phyloP scores from a whole-genome alignment of 53 echinoderm and acorn worm genomes.

The Astropecten irregularis region DNA sequence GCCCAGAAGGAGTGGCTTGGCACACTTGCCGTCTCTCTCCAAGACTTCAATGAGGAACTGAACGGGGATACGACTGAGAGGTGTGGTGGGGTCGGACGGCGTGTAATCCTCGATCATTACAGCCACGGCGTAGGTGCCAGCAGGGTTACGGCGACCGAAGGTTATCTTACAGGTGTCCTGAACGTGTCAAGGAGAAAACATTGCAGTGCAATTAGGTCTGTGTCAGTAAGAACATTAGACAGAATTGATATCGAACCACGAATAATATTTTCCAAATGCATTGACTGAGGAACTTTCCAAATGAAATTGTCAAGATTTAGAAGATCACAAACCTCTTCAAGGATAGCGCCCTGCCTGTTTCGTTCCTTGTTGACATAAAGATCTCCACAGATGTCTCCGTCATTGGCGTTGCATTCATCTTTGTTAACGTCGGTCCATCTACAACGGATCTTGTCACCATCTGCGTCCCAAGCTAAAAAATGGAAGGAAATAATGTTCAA shows the following conservation, averaged over 20 bases:
- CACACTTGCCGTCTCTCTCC: conserved; percentile 38
- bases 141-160: conserved; percentile 41
- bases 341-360: conserved; percentile 10
- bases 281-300: too few species aligned
- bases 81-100: conserved; percentile 22
- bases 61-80: conserved; percentile 66
- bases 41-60: conserved; percentile 68
- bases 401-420: conserved; percentile 51
- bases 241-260: too few species aligned
- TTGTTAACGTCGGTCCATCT: conserved; percentile 43
- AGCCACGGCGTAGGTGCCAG: conserved; percentile 70
- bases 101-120: conserved; percentile 70
- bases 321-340: conserved; percentile 47
- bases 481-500: not conserved
- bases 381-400: conserved; percentile 37
- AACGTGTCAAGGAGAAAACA: not conserved
- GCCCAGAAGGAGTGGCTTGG: conserved; percentile 35
- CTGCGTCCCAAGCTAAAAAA: conserved; percentile 62
- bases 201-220: not conserved
- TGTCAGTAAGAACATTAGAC: too few species aligned
- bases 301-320: too few species aligned
- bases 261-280: too few species aligned
- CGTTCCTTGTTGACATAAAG: conserved; percentile 15
- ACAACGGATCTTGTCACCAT: conserved; percentile 60
- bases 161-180: conserved; percentile 64